phyloP scores from a whole-genome alignment of 2,888 invertebrate species.

The Lasioglossum villosulum region DNA sequence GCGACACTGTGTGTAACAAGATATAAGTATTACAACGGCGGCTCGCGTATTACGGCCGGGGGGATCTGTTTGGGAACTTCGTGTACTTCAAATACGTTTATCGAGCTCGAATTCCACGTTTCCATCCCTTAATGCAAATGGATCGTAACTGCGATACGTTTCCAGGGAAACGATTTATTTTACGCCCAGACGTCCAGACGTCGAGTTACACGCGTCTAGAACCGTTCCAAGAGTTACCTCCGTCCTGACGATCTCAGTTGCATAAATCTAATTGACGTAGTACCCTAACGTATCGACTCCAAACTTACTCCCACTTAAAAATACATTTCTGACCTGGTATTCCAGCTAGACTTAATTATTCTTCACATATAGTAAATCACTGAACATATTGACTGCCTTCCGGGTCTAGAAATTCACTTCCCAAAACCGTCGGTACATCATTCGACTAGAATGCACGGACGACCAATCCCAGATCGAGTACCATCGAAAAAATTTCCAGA shows the following conservation, averaged over 20 bases:
- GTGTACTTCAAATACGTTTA: slow-evolving; percentile 38
- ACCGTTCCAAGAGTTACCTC: slow-evolving; percentile 17
- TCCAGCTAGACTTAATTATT: background rate
- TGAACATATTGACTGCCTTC: background rate
- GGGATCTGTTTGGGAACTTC: slow-evolving; percentile 44
- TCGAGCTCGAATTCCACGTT: slow-evolving; percentile 43
- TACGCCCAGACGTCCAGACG: slow-evolving; percentile 23
- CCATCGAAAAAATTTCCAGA: background rate
- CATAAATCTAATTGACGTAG: slow-evolving; percentile 34
- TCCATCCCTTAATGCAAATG: slow-evolving; percentile 36
- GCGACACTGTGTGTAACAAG: slow-evolving; percentile 31
- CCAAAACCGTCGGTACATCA: background rate
- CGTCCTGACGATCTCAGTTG: slow-evolving; percentile 4
- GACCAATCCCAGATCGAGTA: background rate
- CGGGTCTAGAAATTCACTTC: background rate
- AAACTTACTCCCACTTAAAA: background rate
- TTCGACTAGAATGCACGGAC: background rate
- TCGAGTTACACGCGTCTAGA: slow-evolving; percentile 22
- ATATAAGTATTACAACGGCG: slow-evolving; percentile 45
- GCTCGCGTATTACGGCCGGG: slow-evolving; percentile 23
- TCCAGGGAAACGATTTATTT: slow-evolving; percentile 43
- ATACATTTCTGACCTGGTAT: background rate
- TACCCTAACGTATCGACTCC: background rate
- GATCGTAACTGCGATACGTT: slow-evolving; percentile 39
- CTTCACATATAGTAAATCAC: background rate